Evolutionary conservation across 1,140 invertebrate species (phyloP), one percentile per base, ranked within the genome.

Genomic region (Aphidius ervi): DNA sequence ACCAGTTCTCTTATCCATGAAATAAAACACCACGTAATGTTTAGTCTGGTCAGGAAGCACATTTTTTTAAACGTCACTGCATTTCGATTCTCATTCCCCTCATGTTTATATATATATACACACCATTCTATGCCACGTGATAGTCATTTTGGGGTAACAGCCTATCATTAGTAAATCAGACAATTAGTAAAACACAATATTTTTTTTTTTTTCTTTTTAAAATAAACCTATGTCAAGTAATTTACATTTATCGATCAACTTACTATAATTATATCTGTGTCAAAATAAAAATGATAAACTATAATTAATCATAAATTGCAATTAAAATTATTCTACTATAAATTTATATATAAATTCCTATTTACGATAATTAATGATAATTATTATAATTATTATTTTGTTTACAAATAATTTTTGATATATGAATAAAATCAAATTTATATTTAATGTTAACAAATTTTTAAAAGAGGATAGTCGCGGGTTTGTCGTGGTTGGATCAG

Each of bases 131-230:
- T 41, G 39, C 42, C 43, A 31, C 41, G n/a, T 16, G 6, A 7
- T 48, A 49, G 39, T 59, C 58, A 59, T 59, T 59, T 49, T 39
- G 10, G 16, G 16, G 16, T 6, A 42, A 48, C 47, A 59, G 20
- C 37, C 58, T 60, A 47, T 61, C 42, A 61, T 56, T 61, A 55
- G 39, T 37, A 37, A 43, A 49, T 61, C 43, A 45, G 58, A 60
- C 43, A 49, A 58, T 58, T 58, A 49, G 46, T 31, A 31, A 31
- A 31, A 31, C 23, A 31, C 23, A 31, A 31, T 31, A 4, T 31
- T 31, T 53, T 31, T 10, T 40, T 45, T 31, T 52, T 5, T 6
- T 42, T 8, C 23, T 9, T 5, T 59, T 52, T 45, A 8, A 20
- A 4, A 6, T 6, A 31, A 9, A 52, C 58, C 49, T 40, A 20